A percentile compares a stretch with the other conserved stretches of the same genome.
phyloP scores from a whole-genome alignment of 2,797 vertebrate genomes.

The Sebastes baramenuke region DNA sequence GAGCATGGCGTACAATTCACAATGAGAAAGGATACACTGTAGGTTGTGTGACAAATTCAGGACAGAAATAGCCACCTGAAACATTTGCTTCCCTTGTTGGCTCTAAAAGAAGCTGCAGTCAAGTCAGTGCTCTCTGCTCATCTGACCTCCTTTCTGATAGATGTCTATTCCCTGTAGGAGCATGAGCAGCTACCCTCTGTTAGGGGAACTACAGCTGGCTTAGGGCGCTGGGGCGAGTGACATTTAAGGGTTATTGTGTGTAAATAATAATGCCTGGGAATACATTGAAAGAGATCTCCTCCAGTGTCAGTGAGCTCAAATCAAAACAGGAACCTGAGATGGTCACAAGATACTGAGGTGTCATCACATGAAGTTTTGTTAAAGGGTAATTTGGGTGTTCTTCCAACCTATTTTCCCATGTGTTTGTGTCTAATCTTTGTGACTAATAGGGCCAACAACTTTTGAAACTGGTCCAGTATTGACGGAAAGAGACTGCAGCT shows the following conservation, averaged over 20 bases:
- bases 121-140: conserved; percentile 40
- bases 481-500: too few species aligned
- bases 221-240: background rate
- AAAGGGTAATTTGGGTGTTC: too few species aligned
- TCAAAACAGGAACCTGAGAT: conserved; percentile 4
- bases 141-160: conserved; percentile 66
- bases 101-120: conserved; percentile 33
- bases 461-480: too few species aligned
- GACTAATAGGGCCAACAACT: too few species aligned
- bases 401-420: too few species aligned
- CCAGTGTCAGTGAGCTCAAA: background rate
- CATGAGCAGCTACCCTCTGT: conserved; percentile 3
- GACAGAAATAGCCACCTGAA: conserved; percentile 41
- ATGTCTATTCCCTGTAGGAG: conserved; percentile 41
- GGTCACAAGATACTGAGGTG: conserved; percentile 3
- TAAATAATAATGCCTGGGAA: background rate
- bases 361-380: background rate
- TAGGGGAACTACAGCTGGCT: conserved; percentile 9
- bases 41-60: conserved; percentile 20
- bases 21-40: background rate
- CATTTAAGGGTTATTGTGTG: background rate
- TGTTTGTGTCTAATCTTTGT: too few species aligned
- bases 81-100: conserved; percentile 17
- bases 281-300: background rate
- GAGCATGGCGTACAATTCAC: background rate